Evolutionary conservation across 92 coral and sea anemone species (phyloP).

Genomic region (Epizoanthus stellaris): DNA sequence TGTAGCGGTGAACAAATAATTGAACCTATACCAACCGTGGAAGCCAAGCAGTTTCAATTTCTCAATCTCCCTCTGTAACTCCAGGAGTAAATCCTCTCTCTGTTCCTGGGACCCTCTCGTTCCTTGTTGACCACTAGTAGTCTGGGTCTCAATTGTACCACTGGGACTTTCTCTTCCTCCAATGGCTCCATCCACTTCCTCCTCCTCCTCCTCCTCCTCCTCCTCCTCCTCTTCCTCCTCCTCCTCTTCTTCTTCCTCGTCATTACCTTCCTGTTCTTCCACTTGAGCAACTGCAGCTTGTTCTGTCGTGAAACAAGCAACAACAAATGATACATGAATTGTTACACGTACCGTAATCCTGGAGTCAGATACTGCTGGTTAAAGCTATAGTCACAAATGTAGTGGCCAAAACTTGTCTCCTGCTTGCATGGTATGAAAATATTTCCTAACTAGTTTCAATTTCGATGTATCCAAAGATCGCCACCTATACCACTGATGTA

Average conservation of each 20-base stretch:
- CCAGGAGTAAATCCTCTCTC: constrained; percentile 66
- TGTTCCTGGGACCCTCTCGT: constrained; percentile 14
- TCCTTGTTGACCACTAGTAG: not conserved
- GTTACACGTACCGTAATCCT: no score
- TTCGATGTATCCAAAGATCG: no score
- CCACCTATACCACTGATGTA: no score
- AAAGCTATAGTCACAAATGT: no score
- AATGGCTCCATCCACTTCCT: constrained; percentile 28
- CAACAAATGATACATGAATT: not conserved
- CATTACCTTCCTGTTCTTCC: constrained; percentile 8
- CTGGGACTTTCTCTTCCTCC: constrained; percentile 30
- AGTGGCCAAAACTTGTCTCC: no score
- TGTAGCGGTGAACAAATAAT: not conserved
- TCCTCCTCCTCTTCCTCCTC: constrained; percentile 9
- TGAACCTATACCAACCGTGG: constrained; percentile 36
- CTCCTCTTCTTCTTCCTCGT: constrained; percentile 33
- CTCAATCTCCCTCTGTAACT: constrained; percentile 79
- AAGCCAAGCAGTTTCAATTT: constrained; percentile 68
- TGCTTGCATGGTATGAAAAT: no score
- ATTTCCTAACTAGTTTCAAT: no score
- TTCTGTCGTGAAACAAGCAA: constrained; percentile 6
- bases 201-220: constrained; percentile 15
- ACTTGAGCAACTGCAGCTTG: constrained; percentile 13
- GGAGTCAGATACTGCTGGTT: no score
- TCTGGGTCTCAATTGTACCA: constrained; percentile 25